phyloP scores from a whole-genome alignment of 2,113 vertebrate genomes.

The Callocephalon fimbriatum region DNA sequence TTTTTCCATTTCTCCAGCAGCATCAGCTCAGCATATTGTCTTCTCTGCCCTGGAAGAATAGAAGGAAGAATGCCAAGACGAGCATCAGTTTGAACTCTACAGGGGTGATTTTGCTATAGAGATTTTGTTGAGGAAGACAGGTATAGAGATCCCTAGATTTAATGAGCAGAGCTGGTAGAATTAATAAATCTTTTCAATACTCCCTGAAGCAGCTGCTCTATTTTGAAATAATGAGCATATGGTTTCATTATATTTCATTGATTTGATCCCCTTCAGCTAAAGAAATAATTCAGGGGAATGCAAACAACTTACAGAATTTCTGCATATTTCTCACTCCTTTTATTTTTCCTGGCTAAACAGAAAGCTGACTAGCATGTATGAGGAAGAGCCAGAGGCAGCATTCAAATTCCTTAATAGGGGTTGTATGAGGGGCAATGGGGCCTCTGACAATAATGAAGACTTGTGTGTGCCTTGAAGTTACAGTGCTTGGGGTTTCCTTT shows the following conservation, averaged over 20 bases:
- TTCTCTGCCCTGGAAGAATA: conserved; percentile 47
- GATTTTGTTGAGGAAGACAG: conserved; percentile 72
- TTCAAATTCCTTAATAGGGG: conserved; percentile 32
- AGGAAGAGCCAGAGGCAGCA: conserved; percentile 38
- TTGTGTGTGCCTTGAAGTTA: neutral
- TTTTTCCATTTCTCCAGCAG: conserved; percentile 21
- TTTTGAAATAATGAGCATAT: conserved; percentile 83
- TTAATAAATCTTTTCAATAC: conserved; percentile 79
- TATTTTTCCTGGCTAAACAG: conserved; percentile 65
- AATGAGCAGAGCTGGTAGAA: conserved; percentile 76
- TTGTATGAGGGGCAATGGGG: neutral
- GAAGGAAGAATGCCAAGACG: conserved; percentile 38
- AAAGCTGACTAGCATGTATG: conserved; percentile 61
- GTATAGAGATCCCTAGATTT: conserved; percentile 72
- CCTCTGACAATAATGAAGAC: neutral
- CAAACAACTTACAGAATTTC: conserved; percentile 75
- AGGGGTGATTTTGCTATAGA: conserved; percentile 55
- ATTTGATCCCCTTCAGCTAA: conserved; percentile 81
- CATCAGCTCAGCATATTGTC: conserved; percentile 49
- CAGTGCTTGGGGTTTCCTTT: neutral
- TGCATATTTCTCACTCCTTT: conserved; percentile 64
- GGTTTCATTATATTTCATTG: conserved; percentile 83
- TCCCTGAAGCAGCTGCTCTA: conserved; percentile 78
- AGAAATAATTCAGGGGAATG: conserved; percentile 76
- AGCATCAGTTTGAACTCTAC: conserved; percentile 50